Evolutionary conservation across 2,113 vertebrate species (phyloP).

Genomic region (Podarcis cretensis): DNA sequence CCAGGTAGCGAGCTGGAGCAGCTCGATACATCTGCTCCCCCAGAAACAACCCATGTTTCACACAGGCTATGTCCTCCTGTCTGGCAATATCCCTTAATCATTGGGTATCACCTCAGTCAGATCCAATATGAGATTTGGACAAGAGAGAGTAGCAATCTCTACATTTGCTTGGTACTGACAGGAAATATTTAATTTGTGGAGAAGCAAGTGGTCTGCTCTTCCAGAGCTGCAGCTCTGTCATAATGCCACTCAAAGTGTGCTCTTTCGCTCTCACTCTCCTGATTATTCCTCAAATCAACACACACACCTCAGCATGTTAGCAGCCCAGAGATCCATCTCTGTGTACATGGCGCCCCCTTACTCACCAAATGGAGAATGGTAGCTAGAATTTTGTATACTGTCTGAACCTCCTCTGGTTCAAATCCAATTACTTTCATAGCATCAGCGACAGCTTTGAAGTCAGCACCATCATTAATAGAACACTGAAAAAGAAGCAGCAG

Average conservation of each 20-base stretch:
- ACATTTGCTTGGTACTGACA: neutral
- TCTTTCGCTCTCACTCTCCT: neutral
- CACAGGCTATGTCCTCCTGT: no score
- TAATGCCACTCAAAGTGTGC: neutral
- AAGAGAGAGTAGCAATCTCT: neutral
- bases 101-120: no score
- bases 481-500: conserved; percentile 74
- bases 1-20: no score
- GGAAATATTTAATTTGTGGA: neutral
- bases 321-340: neutral
- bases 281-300: neutral
- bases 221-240: neutral
- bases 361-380: conserved; percentile 94
- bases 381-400: conserved; percentile 93
- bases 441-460: conserved; percentile 93
- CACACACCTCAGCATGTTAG: neutral
- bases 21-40: no score
- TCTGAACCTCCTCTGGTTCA: conserved; percentile 93
- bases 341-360: neutral
- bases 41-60: no score
- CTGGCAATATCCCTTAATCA: no score
- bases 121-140: neutral
- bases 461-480: conserved; percentile 87
- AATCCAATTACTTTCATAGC: conserved; percentile 99
- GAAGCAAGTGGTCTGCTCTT: neutral